Base-by-base conservation (phyloP, 2,888 invertebrate genomes). In the Leucoma salicis region DNA sequence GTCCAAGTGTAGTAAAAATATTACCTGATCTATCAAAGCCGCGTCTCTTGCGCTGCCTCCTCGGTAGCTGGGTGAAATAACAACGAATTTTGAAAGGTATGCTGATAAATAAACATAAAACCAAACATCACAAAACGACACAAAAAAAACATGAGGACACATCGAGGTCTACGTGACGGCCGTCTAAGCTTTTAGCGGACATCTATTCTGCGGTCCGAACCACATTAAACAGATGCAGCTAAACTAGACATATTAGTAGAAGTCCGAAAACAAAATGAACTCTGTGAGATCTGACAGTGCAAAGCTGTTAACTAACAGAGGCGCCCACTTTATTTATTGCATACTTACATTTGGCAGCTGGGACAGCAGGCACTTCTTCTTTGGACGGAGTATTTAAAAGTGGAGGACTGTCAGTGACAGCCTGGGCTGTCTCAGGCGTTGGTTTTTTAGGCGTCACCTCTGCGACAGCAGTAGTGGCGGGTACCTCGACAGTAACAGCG, bases 11-110 rank as follows among this genome's bases (percentile, higher is more conserved):
- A 66, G 72, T 64, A 65, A 51, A 49, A 71, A 70, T 80, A 83
- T 90, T 90, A 90, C 90, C 90, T 90, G 85, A 67, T 84, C 87
- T 90, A 90, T 90, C 83, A 90, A 88, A 90, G 90, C 87, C 90
- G 83, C 80, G 90, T 90, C 89, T 90, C 90, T 88, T 86, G 88
- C 63, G 87, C 89, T 83, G 88, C 88, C 78, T 89, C 90, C 90
- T 90, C 90, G 88, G 82, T 85, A 88, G 89, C 90, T 90, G 90
- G 87, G 79, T 90, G 88, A 88, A 89, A 89, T 87, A 87, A 90
- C 82, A 89, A 88, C 85, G 87, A 75, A 75, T 81, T 82, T 87
- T 88, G 88, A 82, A 89, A 88, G 79, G 68, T 84, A 82, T 78
- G 80, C 74, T 81, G 78, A 82, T 74, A 86, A 83, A 82, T 79